Base-by-base conservation (phyloP, 2,888 invertebrate genomes). In the Machimus atricapillus region DNA sequence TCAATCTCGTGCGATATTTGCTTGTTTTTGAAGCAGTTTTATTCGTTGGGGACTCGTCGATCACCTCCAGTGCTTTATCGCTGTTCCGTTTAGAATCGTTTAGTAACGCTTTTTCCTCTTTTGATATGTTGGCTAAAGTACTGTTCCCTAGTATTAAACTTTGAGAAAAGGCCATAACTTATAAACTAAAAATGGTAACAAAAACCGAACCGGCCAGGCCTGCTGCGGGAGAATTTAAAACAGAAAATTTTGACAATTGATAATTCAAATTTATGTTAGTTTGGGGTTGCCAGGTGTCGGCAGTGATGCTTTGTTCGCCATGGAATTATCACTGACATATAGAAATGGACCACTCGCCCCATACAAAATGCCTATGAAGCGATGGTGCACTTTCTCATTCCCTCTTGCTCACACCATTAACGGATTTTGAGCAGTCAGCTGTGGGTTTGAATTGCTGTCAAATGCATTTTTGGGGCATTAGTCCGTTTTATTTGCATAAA, bases 131-230 rank as follows among this genome's bases (percentile, higher is more conserved):
- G 89, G 91, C 89, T 46, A 92, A 90, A 0, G 92, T 92, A 85
- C 91, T 92, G 81, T 92, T 91, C 2, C 91, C 92, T 82, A 92
- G 89, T 19, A 90, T 90, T 27, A 92, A 90, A 0, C 92, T 92
- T 88, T 92, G 91, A 0, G 92, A 92, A 88, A 92, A 92, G 0
- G 90, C 90, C 92, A 92, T 92, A 31, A 14, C 40, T 81, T 86
- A 52, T 0, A 23, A 58, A 1, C 7, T 23, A 58, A 19, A 56
- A 56, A 56, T 43, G 2, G 3, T 12, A 46, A 4, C 16, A 46
- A 56, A 56, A 56, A 56, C 2, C 6, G 1, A 9, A 40, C 40
- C 56, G 19, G 56, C 43, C 4, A 52, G 52, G n/a, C n/a, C 19
- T 6, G n/a, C 52, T 6, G 7, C 52, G 5, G 7, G n/a, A 1